Percentiles rank a stretch among this genome's conserved stretches.
Evolutionary conservation across 2,888 invertebrate genomes (phyloP).

Genomic region (Aleiodes testaceus): DNA sequence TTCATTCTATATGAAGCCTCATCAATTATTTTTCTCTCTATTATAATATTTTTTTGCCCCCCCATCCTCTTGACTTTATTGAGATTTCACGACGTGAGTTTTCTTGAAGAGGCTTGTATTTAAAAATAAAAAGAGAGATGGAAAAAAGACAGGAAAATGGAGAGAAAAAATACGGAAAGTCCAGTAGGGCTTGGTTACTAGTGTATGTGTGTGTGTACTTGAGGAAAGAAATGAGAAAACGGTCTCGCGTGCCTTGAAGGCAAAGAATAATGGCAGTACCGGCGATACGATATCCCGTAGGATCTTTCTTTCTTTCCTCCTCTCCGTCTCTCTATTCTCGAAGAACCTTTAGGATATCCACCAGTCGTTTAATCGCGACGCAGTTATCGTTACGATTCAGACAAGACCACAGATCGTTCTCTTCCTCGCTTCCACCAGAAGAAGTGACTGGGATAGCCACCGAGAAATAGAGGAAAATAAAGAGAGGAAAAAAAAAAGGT

Average conservation of each 20-base stretch:
- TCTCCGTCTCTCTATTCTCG: background rate
- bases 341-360: conserved; percentile 37
- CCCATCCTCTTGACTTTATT: conserved; percentile 25
- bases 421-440: background rate
- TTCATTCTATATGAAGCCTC: conserved; percentile 19
- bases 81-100: conserved; percentile 42
- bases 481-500: background rate
- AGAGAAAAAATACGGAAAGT: conserved; percentile 27
- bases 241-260: conserved; percentile 46
- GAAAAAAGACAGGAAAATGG: conserved; percentile 25
- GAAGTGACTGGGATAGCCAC: conserved; percentile 38
- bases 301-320: conserved; percentile 30
- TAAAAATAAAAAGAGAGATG: background rate
- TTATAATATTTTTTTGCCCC: conserved; percentile 28
- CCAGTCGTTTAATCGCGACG: conserved; percentile 43
- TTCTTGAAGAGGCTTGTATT: conserved; percentile 40
- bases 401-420: conserved; percentile 32
- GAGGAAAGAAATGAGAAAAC: conserved; percentile 37
- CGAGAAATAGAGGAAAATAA: conserved; percentile 32
- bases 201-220: conserved; percentile 14
- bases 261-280: conserved; percentile 49
- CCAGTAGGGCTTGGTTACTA: conserved; percentile 26
- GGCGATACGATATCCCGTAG: conserved; percentile 38
- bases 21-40: conserved; percentile 29
- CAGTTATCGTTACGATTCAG: conserved; percentile 45